Base-by-base conservation (phyloP, 1,140 invertebrate genomes). In the Meloidogyne exigua region DNA sequence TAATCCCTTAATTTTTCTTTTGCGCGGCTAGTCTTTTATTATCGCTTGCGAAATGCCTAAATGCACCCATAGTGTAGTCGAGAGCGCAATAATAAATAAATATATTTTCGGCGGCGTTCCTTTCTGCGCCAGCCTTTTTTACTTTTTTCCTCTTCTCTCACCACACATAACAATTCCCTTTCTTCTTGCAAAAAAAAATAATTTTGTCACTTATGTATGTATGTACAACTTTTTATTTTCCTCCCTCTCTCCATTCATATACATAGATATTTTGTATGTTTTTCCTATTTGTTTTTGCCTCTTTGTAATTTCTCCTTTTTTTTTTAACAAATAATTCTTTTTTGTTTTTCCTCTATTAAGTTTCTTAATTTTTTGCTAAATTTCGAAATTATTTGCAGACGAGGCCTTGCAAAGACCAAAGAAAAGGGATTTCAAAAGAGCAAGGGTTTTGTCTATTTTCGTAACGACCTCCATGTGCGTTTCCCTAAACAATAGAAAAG, bases 81-180 rank as follows among this genome's bases (percentile, higher is more conserved):
- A 57, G 49, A 57, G 49, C 49, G 9, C 36, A 4, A 32, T 3
- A 32, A 32, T 32, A 32, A 32, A 39, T 39, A 39, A 39, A 39
- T 39, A 39, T 39, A 4, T 39, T 39, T 39, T 39, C 3, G 49
- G 44, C 49, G 49, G 49, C 49, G 49, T 57, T 57, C 49, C 49
- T 57, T 57, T 57, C 49, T 57, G 49, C 49, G 49, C 49, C 49
- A 57, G 49, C n/a, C 49, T n/a, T n/a, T 57, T 57, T 57, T n/a
- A 7, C 13, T 57, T n/a, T 7, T 57, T 57, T 18, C 1, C 15
- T n/a, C 1, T 18, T 3, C 44, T 49, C 13, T 2, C 49, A 9
- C n/a, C 49, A 12, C 49, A 18, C 49, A 57, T n/a, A 57, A 5
- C 13, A 18, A 18, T 5, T n/a, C 13, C 0, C 18, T 57, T 57